A percentile compares a stretch with the other conserved stretches of the same genome.
phyloP scores from a whole-genome alignment of 2,797 vertebrate species.

The Betta splendens region DNA sequence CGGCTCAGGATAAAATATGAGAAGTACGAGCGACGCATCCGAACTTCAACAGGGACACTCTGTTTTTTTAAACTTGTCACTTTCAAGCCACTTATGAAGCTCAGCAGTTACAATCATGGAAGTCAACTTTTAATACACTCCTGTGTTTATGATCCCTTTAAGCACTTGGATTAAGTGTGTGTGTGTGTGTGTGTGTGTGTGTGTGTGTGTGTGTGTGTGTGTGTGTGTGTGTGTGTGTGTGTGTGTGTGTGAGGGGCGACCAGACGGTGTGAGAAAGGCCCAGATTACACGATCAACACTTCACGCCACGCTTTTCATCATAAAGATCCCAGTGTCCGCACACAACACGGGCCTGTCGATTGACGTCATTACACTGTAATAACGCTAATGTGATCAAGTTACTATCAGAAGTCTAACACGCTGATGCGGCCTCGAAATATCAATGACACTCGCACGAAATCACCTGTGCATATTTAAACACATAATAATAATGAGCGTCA shows the following conservation, averaged over 20 bases:
- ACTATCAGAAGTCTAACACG: constrained; percentile 11
- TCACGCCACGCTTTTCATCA: not conserved
- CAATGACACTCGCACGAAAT: no score
- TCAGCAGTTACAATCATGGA: constrained; percentile 5
- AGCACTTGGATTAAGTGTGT: no score
- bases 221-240: no score
- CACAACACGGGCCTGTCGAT: constrained; percentile 7
- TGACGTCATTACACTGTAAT: no score
- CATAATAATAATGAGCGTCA: constrained; percentile 7
- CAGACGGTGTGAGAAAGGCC: not conserved
- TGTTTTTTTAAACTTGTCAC: constrained; percentile 6
- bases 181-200: no score
- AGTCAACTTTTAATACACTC: constrained; percentile 57
- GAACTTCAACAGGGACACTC: not conserved
- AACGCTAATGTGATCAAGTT: constrained; percentile 19
- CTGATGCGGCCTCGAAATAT: no score
- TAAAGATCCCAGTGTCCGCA: not conserved
- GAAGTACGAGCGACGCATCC: constrained; percentile 19
- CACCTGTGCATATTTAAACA: no score
- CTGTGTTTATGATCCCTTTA: constrained; percentile 41
- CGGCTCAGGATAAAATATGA: constrained; percentile 48
- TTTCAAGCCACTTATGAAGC: constrained; percentile 11
- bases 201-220: no score
- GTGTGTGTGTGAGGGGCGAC: no score
- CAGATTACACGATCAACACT: constrained; percentile 16